Percentiles rank a stretch among this genome's conserved stretches.
Evolutionary conservation across 35 echinoderm and acorn worm genomes (phyloP).

Genomic region (Hemicentrotus pulcherrimus): DNA sequence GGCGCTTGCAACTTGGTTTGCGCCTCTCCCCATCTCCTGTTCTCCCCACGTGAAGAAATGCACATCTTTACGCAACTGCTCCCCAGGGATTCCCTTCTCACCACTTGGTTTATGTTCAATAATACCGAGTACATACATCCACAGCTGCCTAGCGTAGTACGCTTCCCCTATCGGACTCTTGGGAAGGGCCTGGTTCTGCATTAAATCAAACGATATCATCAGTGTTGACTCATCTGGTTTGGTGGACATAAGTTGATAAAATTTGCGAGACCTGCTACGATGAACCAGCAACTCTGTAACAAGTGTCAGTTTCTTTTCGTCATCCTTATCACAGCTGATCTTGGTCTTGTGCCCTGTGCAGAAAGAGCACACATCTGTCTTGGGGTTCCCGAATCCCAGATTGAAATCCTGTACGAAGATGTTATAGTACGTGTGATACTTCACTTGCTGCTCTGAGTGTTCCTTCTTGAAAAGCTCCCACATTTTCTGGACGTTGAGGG

Average conservation of each 20-base stretch:
- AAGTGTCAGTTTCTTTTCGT: neutral
- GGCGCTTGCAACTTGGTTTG: slow-evolving; percentile 58
- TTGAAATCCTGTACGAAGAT: neutral
- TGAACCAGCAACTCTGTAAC: slow-evolving; percentile 3
- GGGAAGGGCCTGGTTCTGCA: slow-evolving; percentile 62
- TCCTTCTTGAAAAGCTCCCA: neutral
- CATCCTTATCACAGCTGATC: neutral
- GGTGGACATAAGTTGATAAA: slow-evolving; percentile 19
- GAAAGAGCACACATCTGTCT: slow-evolving; percentile 28
- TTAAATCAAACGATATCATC: slow-evolving; percentile 53
- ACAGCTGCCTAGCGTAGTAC: slow-evolving; percentile 60
- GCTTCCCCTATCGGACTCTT: slow-evolving; percentile 58
- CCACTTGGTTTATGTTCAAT: slow-evolving; percentile 46
- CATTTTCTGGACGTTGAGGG: neutral
- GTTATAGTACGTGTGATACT: neutral
- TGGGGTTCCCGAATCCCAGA: neutral
- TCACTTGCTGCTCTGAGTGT: neutral
- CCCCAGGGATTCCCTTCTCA: slow-evolving; percentile 8
- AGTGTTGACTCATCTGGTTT: slow-evolving; percentile 21
- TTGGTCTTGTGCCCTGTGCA: slow-evolving; percentile 21
- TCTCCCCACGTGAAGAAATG: slow-evolving; percentile 60
- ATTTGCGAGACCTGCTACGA: neutral
- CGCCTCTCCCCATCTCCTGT: slow-evolving; percentile 55
- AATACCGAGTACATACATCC: slow-evolving; percentile 56
- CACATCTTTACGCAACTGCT: slow-evolving; percentile 36